Conservation (phyloP, 2,888 invertebrate genomes). For the Epinotia ramella region DNA sequence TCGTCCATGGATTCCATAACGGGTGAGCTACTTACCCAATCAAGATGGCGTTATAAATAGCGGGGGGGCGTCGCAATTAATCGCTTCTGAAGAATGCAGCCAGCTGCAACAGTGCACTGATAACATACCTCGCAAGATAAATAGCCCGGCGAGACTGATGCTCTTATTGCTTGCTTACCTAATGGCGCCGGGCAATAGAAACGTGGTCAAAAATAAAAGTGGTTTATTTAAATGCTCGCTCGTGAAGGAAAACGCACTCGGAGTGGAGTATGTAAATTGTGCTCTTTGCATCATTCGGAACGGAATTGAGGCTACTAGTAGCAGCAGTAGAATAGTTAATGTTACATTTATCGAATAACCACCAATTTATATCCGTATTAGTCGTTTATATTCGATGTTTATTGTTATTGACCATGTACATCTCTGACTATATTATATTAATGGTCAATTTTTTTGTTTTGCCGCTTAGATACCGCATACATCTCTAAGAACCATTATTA, state of each 20-base stretch:
- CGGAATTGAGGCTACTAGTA: neutral
- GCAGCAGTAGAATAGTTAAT: neutral
- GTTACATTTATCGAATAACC: neutral
- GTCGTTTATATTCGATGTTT: too few species aligned
- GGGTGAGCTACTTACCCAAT: conserved; percentile 60
- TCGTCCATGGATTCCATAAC: conserved; percentile 55
- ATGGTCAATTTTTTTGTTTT: too few species aligned
- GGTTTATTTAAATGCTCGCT: conserved; percentile 27
- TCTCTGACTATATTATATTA: too few species aligned
- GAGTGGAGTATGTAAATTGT: neutral
- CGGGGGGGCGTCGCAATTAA: conserved; percentile 69
- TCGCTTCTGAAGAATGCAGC: conserved; percentile 70
- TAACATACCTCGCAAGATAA: conserved; percentile 67
- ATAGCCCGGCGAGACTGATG: conserved; percentile 53
- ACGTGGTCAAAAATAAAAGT: conserved; percentile 40
- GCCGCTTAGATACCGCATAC: too few species aligned
- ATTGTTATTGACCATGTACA: too few species aligned
- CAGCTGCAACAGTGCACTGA: conserved; percentile 73
- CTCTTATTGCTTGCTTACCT: conserved; percentile 43
- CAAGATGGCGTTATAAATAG: conserved; percentile 76
- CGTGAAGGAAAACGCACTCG: conserved; percentile 6
- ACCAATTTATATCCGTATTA: neutral
- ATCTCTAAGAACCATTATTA: too few species aligned
- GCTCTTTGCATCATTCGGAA: neutral
- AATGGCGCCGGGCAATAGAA: conserved; percentile 37